Evolutionary conservation across 2,888 invertebrate species (phyloP), one percentile per base, ranked within the genome.

Genomic region (Hyles lineata): DNA sequence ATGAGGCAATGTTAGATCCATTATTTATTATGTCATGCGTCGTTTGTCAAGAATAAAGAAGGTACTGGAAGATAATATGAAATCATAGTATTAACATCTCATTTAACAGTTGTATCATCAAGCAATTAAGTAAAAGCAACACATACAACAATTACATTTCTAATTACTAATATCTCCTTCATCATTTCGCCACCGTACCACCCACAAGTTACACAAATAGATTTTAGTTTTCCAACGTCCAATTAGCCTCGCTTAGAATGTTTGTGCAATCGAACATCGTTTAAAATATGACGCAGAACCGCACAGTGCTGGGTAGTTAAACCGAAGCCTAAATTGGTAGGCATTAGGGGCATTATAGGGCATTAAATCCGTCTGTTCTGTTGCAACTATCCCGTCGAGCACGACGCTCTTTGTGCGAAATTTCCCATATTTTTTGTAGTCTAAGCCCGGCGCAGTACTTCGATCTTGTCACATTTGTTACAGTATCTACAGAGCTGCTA

Each of bases 301-400:
- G 60, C 70, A 25, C 29, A 70, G 19, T 52, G 59, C 32, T n/a
- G 52, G 52, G 32, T 70, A 62, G 55, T 72, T 35, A 67, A 61
- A 70, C 70, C 52, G 70, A 70, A 61, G 62, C 23, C 70, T 70
- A 70, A 73, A 73, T 73, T 70, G 73, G 35, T 73, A 69, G 70
- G 69, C 70, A 60, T 73, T 70, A 73, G 19, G 59, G 70, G 69
- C 72, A 70, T 52, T 72, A 70, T 23, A 35, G 23, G 70, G n/a
- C 21, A 59, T 59, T 60, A 67, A 61, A 43, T 62, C 55, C 58
- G n/a, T 23, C n/a, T 52, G 55, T 17, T 52, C 23, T 73, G 52
- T 11, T 35, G 73, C 70, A 73, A 73, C 23, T 21, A 25, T 35
- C 50, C 19, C 29, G 63, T 23, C 50, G 21, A 21, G 21, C 25